Conservation (phyloP, 2,888 invertebrate genomes). For the Coremacera marginata region DNA sequence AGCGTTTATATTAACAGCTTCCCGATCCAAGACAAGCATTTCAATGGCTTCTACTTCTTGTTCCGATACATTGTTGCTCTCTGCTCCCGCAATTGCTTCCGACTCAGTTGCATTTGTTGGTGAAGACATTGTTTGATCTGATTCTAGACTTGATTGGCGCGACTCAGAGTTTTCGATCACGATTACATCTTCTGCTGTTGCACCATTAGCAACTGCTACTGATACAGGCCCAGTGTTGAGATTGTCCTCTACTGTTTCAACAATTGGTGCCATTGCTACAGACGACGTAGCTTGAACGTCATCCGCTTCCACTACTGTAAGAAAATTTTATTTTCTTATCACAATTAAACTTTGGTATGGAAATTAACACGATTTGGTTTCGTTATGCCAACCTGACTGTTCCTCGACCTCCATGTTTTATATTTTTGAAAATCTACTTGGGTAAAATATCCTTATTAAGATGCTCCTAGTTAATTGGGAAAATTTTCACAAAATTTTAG, state of each 20-base stretch:
- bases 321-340: neutral
- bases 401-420: constrained; percentile 47
- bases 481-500: neutral
- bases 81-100: neutral
- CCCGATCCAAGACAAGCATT: constrained; percentile 19
- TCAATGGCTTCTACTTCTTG: constrained; percentile 10
- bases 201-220: neutral
- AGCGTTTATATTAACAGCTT: neutral
- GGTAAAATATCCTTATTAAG: too few species aligned
- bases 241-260: too few species aligned
- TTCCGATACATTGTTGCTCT: neutral
- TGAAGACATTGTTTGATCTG: neutral
- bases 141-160: neutral
- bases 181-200: neutral
- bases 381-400: constrained; percentile 30
- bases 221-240: neutral
- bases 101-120: neutral
- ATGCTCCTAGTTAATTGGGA: constrained; percentile 18
- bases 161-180: neutral
- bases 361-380: too few species aligned
- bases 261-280: neutral
- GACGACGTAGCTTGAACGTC: neutral
- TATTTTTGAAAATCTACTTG: neutral
- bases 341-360: too few species aligned
- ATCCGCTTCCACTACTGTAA: neutral